Percentiles rank a stretch among this genome's conserved stretches.
These are phyloP conservation scores for Ennomos fuscantarius DNA, from an alignment of 2,888 invertebrate species.

Conservation along the genomic window DNA sequence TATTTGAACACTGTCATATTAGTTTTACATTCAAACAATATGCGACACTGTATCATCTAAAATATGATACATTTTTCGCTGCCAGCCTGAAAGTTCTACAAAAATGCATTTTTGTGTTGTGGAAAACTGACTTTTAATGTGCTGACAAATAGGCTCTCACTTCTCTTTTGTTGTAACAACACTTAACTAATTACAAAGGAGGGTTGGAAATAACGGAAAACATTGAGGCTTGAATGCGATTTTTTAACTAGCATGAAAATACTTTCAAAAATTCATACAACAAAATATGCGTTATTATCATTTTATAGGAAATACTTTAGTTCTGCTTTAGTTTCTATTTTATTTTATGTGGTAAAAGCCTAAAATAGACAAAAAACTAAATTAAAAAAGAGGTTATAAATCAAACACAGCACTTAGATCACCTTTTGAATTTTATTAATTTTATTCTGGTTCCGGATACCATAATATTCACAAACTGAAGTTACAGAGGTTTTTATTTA, in stretches of 20 bases:
- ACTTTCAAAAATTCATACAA: conserved; percentile 43
- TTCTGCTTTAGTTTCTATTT: conserved; percentile 20
- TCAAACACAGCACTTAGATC: no score
- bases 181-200: conserved; percentile 63
- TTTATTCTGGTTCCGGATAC: no score
- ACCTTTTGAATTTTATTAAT: no score
- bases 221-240: conserved; percentile 57
- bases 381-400: no score
- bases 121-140: conserved; percentile 46
- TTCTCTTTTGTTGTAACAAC: conserved; percentile 48
- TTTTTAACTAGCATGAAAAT: conserved; percentile 56
- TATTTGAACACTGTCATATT: conserved; percentile 59
- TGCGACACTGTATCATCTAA: conserved; percentile 31
- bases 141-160: conserved; percentile 41
- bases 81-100: conserved; percentile 24
- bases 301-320: conserved; percentile 33
- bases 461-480: no score
- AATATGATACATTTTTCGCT: conserved; percentile 32
- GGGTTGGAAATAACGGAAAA: conserved; percentile 53
- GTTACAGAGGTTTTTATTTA: no score
- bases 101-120: conserved; percentile 25
- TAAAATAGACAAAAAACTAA: no score
- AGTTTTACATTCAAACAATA: conserved; percentile 36
- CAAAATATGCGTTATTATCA: conserved; percentile 50
- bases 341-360: no score